Percentiles rank a stretch among this genome's conserved stretches.
phyloP scores from a whole-genome alignment of 2,113 vertebrate genomes.

The Pygathrix nemaeus region DNA sequence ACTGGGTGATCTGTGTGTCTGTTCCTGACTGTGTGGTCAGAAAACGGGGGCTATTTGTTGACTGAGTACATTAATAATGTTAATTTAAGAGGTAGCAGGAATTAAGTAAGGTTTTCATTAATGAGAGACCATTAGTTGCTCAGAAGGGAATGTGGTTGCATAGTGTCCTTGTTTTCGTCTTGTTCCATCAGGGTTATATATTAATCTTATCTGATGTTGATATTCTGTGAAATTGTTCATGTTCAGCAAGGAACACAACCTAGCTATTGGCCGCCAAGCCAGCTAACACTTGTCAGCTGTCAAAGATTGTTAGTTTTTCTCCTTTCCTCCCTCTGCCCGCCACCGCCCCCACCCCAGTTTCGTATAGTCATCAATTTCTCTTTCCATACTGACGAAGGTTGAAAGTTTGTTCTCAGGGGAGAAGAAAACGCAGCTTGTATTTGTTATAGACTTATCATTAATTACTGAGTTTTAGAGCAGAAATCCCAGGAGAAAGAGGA shows the following conservation, averaged over 20 bases:
- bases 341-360: neutral
- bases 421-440: neutral
- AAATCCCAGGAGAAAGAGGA: neutral
- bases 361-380: neutral
- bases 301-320: neutral
- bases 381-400: neutral
- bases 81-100: neutral
- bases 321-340: neutral
- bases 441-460: neutral
- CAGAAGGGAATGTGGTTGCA: neutral
- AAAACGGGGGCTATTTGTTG: neutral
- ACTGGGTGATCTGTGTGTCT: neutral
- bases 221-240: conserved; percentile 18
- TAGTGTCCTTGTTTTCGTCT: neutral
- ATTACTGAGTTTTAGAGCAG: conserved; percentile 12
- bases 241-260: neutral
- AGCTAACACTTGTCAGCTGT: neutral
- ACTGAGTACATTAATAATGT: neutral
- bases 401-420: neutral
- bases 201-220: neutral
- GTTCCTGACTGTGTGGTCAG: neutral
- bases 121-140: neutral
- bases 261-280: neutral
- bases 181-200: neutral
- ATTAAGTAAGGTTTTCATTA: neutral